A percentile compares a stretch with the other conserved stretches of the same genome.
Conservation (phyloP, 1,140 invertebrate genomes). For the Anastatus disparis region DNA sequence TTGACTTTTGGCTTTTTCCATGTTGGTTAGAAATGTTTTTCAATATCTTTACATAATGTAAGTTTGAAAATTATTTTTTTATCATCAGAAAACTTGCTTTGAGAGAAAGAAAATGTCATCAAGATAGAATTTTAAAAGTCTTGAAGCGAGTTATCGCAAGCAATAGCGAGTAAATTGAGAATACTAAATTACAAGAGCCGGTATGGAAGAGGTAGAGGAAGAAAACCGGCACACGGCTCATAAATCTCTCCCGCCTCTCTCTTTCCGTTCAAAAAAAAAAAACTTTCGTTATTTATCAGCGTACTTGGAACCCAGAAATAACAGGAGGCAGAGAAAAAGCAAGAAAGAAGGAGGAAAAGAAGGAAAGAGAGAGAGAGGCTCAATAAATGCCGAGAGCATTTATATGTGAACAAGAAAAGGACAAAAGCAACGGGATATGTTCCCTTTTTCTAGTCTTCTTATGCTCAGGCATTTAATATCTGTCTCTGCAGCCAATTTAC, state of each 20-base stretch:
- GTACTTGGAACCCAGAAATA: background rate
- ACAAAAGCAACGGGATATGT: slow-evolving; percentile 11
- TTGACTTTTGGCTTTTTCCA: too few species aligned
- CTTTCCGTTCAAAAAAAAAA: too few species aligned
- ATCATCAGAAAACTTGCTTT: too few species aligned
- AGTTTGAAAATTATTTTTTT: too few species aligned
- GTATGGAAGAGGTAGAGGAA: background rate
- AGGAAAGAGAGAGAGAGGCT: too few species aligned
- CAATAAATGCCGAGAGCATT: background rate
- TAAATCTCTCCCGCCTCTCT: too few species aligned
- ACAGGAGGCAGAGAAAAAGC: background rate
- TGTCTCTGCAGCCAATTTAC: slow-evolving; percentile 45
- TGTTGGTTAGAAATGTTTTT: too few species aligned
- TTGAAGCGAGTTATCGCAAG: too few species aligned
- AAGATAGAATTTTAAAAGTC: too few species aligned
- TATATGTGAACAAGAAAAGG: slow-evolving; percentile 7
- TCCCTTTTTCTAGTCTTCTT: background rate
- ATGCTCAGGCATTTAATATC: background rate
- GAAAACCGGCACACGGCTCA: background rate
- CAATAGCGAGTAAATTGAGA: too few species aligned
- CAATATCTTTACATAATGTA: too few species aligned
- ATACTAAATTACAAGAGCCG: background rate
- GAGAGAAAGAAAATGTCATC: too few species aligned
- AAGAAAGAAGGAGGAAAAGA: background rate
- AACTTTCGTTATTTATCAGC: slow-evolving; percentile 17